A percentile compares a stretch with the other conserved stretches of the same genome.
These are phyloP conservation scores for Alloplasta piceator DNA, from an alignment of 2,888 invertebrate genomes.

Conservation along the genomic window DNA sequence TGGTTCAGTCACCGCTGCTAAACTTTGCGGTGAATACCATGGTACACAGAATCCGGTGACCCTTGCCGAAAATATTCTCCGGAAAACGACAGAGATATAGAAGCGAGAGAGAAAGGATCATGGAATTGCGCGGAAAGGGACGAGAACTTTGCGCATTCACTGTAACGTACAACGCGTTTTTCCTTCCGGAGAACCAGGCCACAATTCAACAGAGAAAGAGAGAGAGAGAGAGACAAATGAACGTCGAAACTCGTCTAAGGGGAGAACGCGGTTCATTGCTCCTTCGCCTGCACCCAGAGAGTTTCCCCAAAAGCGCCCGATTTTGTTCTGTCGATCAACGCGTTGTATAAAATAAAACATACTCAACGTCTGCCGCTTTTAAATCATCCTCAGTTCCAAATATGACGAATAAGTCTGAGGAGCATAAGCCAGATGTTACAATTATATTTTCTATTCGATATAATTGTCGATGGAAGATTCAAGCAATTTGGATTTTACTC, in stretches of 20 bases:
- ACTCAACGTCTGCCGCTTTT: too few species aligned
- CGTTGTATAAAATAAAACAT: conserved; percentile 4
- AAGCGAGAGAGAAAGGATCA: conserved; percentile 39
- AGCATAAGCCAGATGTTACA: too few species aligned
- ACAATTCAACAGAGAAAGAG: conserved; percentile 60
- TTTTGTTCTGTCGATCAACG: conserved; percentile 37
- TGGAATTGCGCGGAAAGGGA: conserved; percentile 33
- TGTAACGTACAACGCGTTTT: conserved; percentile 63
- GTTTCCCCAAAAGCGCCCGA: conserved; percentile 18
- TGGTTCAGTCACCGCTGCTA: conserved; percentile 54
- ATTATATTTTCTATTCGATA: too few species aligned
- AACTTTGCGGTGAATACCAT: conserved; percentile 52
- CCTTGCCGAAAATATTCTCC: conserved; percentile 28
- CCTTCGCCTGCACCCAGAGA: background rate
- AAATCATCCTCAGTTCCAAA: too few species aligned
- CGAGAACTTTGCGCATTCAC: conserved; percentile 33
- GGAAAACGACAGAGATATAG: conserved; percentile 23
- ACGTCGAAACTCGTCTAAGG: conserved; percentile 52
- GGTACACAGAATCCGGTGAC: conserved; percentile 35
- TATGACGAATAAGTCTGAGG: too few species aligned
- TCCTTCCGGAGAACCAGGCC: conserved; percentile 61
- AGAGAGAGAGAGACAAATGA: conserved; percentile 5
- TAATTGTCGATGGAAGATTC: too few species aligned
- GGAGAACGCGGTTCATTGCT: background rate
- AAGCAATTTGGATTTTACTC: too few species aligned